Conservation (phyloP, 2,888 invertebrate species). For the Hirtodrosophila histrioides region DNA sequence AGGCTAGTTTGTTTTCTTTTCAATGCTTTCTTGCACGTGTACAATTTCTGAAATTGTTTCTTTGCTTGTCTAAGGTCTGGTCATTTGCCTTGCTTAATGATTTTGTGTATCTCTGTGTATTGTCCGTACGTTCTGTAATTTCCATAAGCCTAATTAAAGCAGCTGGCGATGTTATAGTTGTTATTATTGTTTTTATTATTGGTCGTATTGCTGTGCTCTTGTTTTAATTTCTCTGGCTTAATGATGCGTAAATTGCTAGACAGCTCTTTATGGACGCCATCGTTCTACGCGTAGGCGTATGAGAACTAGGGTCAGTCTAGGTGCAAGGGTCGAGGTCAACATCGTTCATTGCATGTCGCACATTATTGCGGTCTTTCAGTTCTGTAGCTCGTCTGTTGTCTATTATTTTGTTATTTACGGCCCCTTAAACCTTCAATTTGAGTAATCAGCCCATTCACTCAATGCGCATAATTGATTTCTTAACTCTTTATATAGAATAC, state of each 20-base stretch:
- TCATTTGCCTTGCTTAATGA: constrained; percentile 21
- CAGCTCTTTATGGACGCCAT: constrained; percentile 44
- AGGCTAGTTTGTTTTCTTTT: too few relatives aligned
- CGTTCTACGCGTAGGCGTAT: constrained; percentile 40
- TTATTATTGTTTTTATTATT: constrained; percentile 61
- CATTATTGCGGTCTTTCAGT: constrained; percentile 28
- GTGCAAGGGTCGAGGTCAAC: constrained; percentile 69
- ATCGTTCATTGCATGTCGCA: constrained; percentile 1
- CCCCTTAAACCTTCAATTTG: constrained; percentile 27
- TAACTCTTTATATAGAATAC: constrained; percentile 56
- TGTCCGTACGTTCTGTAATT: constrained; percentile 41
- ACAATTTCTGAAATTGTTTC: not conserved
- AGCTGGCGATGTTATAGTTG: constrained; percentile 20
- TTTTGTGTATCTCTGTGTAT: too few relatives aligned
- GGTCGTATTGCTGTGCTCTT: constrained; percentile 36
- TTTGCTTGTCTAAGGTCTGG: not conserved
- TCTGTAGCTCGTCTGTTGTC: not conserved
- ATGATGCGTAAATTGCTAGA: constrained; percentile 72
- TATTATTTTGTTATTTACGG: constrained; percentile 9
- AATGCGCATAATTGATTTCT: constrained; percentile 74
- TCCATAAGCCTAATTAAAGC: constrained; percentile 56
- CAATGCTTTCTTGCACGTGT: too few relatives aligned
- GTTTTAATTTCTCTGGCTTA: constrained; percentile 64
- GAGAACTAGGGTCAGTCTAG: constrained; percentile 26
- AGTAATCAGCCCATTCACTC: constrained; percentile 28